Evolutionary conservation across 2,888 invertebrate genomes (phyloP), one percentile per base, ranked within the genome.

Genomic region (Cloeon dipterum): DNA sequence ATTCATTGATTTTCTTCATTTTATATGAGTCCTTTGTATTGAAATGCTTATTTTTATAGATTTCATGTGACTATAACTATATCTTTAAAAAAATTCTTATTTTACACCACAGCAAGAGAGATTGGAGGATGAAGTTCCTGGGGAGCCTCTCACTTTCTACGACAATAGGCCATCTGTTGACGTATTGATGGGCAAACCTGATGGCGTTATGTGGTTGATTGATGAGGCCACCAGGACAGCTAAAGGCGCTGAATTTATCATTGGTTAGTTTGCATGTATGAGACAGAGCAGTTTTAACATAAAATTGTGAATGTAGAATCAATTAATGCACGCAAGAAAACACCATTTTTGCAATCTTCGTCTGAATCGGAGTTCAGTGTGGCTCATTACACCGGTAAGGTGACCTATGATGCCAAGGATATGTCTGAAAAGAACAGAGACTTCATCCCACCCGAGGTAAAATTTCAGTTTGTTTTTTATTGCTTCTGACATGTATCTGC

Each of bases 401-500:
- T 89, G 11, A 70, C 67, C 46, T 93, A 93, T 53, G 77, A 82
- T 48, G 74, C 74, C 1, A 65, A 70, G 43, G 77, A 82, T 50
- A 81, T 91, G 63, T 66, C 81, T 18, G 78, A 81, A 47, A 85
- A 82, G 54, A 93, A 93, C 58, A 72, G 83, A 37, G 89, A 91
- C 53, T 86, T 86, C 50, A 62, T 89, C 11, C 79, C 88, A 1
- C 79, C 81, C 1, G 91, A 91, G 61, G 73, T 91, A 61, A 76
- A 83, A 39, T 83, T 85, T 57, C 74, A 77, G 1, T 20, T 32
- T 32, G 4, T 32, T 25, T 10, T 25, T n/a, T n/a, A n/a, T n/a
- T n/a, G n/a, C n/a, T n/a, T n/a, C n/a, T n/a, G n/a, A n/a, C n/a
- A n/a, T n/a, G n/a, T n/a, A n/a, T n/a, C n/a, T n/a, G n/a, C n/a